These are phyloP conservation scores for Pinctada fucata DNA, from an alignment of 2,888 invertebrate species.

Conservation along the genomic window DNA sequence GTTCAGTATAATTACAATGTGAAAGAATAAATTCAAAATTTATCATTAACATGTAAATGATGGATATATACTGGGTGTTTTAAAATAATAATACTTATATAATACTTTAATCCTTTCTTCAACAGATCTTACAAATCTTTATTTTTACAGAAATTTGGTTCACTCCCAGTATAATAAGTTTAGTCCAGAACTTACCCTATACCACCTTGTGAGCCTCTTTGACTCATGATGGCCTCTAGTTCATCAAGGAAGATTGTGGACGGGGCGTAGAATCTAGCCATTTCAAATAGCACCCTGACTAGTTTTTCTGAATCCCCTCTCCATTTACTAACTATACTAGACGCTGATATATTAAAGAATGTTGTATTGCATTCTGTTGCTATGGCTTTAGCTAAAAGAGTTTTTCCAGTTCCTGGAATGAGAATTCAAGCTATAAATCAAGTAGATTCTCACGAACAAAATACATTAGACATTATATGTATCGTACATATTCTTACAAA, in stretches of 20 bases:
- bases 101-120: too few relatives aligned
- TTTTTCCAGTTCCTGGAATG: slow-evolving; percentile 83
- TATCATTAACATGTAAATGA: too few relatives aligned
- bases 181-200: slow-evolving; percentile 55
- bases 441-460: too few relatives aligned
- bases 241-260: slow-evolving; percentile 96
- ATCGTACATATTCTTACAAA: too few relatives aligned
- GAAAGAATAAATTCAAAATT: too few relatives aligned
- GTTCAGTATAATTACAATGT: too few relatives aligned
- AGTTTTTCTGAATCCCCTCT: slow-evolving; percentile 96
- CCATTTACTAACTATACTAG: slow-evolving; percentile 96
- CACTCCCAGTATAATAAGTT: too few relatives aligned
- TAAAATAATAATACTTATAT: too few relatives aligned
- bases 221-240: slow-evolving; percentile 89
- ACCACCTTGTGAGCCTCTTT: slow-evolving; percentile 76
- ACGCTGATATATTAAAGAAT: slow-evolving; percentile 94
- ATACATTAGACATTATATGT: too few relatives aligned
- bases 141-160: too few relatives aligned
- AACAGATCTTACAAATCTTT: too few relatives aligned
- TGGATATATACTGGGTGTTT: too few relatives aligned
- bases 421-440: neutral
- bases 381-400: slow-evolving; percentile 91
- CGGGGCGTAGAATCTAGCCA: slow-evolving; percentile 90
- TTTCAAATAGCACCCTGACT: slow-evolving; percentile 90
- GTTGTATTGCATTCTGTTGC: slow-evolving; percentile 88